Evolutionary conservation across 1,140 invertebrate species (phyloP).

Genomic region (Spodoptera frugiperda): DNA sequence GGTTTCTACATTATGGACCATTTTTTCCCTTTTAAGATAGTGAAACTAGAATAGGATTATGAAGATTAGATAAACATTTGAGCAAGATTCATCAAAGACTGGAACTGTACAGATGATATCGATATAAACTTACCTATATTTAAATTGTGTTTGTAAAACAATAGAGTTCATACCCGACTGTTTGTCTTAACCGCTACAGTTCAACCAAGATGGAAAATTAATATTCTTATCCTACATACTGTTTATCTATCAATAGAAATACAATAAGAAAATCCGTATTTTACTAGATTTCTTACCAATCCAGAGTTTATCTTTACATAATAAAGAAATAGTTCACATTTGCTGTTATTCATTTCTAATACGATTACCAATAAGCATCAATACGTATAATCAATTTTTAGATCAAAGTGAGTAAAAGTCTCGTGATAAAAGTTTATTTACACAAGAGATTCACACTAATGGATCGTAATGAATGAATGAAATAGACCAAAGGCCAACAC

Average conservation of each 20-base stretch:
- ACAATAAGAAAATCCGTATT: too few relatives aligned
- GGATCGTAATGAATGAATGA: constrained; percentile 48
- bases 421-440: constrained; percentile 48
- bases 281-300: too few relatives aligned
- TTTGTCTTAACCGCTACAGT: too few relatives aligned
- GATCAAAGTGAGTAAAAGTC: constrained; percentile 51
- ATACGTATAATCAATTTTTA: constrained; percentile 45
- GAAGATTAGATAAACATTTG: background rate
- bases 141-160: too few relatives aligned
- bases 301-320: background rate
- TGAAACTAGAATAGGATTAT: background rate
- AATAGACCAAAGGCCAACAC: constrained; percentile 21
- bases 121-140: too few relatives aligned
- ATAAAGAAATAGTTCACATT: constrained; percentile 35
- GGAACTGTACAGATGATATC: too few relatives aligned
- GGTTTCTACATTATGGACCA: constrained; percentile 56
- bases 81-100: too few relatives aligned
- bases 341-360: constrained; percentile 39
- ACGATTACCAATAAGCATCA: constrained; percentile 2
- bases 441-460: constrained; percentile 44
- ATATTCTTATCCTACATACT: too few relatives aligned
- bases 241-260: too few relatives aligned
- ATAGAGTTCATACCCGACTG: too few relatives aligned
- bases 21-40: constrained; percentile 39
- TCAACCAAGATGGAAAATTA: too few relatives aligned